Conservation (phyloP, 2,113 vertebrate species). For the Dryoscopus gambensis region DNA sequence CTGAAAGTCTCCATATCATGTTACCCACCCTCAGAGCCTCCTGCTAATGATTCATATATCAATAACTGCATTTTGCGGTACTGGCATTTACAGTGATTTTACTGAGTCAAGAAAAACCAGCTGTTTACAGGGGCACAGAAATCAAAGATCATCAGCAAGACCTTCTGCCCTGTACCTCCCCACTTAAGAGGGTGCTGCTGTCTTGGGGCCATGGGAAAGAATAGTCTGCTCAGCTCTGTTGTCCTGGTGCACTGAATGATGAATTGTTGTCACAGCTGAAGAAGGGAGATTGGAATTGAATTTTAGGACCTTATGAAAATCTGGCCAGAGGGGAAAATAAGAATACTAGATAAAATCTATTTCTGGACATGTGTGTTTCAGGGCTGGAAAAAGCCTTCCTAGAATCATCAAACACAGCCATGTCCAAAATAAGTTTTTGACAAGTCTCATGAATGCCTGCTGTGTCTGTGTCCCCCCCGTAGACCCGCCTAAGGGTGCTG, state of each 20-base stretch:
- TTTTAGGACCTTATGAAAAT: neutral
- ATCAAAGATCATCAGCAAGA: neutral
- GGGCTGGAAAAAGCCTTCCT: neutral
- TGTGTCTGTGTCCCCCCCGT: fast-evolving
- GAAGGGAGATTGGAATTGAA: neutral
- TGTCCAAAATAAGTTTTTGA: neutral
- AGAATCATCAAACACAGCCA: fast-evolving
- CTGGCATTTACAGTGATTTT: neutral
- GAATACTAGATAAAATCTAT: neutral
- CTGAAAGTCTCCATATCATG: neutral
- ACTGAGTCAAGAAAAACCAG: neutral
- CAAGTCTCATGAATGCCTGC: neutral
- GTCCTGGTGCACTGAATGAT: neutral
- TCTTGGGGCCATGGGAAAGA: fast-evolving
- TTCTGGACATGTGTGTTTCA: neutral
- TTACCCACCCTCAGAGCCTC: neutral
- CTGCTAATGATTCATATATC: neutral
- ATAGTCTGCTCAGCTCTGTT: neutral
- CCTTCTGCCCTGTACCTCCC: neutral
- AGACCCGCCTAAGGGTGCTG: fast-evolving
- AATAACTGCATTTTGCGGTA: neutral
- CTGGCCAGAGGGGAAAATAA: neutral
- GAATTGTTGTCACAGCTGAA: neutral
- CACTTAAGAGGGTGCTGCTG: neutral
- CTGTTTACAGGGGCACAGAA: neutral